These are phyloP conservation scores for Dendrocopos noguchii DNA, from an alignment of 2,113 vertebrate genomes.

Conservation along the genomic window DNA sequence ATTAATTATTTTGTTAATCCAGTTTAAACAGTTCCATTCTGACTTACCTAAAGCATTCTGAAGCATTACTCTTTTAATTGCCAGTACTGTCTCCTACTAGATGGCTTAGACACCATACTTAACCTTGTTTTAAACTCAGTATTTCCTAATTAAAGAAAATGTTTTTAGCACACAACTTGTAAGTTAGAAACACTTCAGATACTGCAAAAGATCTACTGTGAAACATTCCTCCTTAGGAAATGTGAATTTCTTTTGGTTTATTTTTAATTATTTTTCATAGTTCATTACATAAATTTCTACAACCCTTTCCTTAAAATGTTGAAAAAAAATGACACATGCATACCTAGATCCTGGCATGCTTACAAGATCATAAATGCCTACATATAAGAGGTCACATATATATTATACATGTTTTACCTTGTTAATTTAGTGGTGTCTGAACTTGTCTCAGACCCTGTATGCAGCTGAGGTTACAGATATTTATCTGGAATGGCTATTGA, in stretches of 20 bases:
- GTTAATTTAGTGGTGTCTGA: not conserved
- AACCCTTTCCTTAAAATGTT: not conserved
- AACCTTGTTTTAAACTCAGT: not conserved
- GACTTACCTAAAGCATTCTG: not conserved
- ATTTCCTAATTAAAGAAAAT: not conserved
- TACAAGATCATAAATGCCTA: not conserved
- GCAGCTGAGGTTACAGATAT: not conserved
- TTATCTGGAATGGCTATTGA: not conserved
- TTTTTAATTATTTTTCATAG: not conserved
- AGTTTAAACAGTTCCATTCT: not conserved
- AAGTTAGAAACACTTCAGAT: not conserved
- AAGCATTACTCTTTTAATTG: not conserved
- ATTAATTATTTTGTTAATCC: not conserved
- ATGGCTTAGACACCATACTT: not conserved
- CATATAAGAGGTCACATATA: not conserved
- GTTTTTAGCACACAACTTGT: fast-evolving
- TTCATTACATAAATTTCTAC: not conserved
- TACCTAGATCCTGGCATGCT: not conserved
- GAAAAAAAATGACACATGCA: not conserved
- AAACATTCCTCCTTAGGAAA: not conserved
- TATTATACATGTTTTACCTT: not conserved
- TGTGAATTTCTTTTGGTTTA: not conserved
- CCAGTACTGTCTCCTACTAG: not conserved
- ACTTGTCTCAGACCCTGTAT: not conserved
- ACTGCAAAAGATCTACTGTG: not conserved